A percentile compares a stretch with the other conserved stretches of the same genome.
Evolutionary conservation across 37 sponge, comb jelly and placozoan genomes (phyloP).

Genomic region (Theonella swinhoei): DNA sequence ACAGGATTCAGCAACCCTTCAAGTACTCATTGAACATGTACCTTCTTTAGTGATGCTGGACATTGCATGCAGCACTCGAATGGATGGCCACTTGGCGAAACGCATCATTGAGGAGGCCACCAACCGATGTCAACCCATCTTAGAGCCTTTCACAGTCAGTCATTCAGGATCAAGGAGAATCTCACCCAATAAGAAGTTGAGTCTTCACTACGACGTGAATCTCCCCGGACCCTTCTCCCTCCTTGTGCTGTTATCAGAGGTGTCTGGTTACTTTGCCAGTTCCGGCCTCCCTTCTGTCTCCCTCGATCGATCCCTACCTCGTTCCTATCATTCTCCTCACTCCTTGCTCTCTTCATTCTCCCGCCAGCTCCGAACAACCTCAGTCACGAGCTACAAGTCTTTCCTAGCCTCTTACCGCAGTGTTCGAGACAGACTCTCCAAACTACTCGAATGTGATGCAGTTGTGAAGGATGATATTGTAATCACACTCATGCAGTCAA

Average conservation of each 20-base stretch:
- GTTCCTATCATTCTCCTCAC: conserved; percentile 47
- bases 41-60: conserved; percentile 76
- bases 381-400: conserved; percentile 2
- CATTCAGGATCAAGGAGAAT: neutral
- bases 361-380: neutral
- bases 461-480: neutral
- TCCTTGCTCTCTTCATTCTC: conserved; percentile 36
- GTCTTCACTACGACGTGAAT: neutral
- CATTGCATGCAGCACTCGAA: conserved; percentile 53
- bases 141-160: neutral
- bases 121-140: conserved; percentile 6
- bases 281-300: neutral
- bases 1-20: conserved; percentile 34
- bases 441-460: neutral
- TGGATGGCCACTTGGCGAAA: conserved; percentile 45
- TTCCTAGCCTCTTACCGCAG: conserved; percentile 24
- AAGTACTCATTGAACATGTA: conserved; percentile 40
- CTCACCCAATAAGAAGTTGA: neutral
- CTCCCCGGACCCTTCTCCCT: conserved; percentile 30
- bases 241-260: conserved; percentile 37
- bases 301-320: neutral
- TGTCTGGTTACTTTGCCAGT: conserved; percentile 24
- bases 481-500: neutral
- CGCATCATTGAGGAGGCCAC: conserved; percentile 54
- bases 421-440: conserved; percentile 18